Conservation (phyloP, 2,888 invertebrate species). For the Hyles lineata region DNA sequence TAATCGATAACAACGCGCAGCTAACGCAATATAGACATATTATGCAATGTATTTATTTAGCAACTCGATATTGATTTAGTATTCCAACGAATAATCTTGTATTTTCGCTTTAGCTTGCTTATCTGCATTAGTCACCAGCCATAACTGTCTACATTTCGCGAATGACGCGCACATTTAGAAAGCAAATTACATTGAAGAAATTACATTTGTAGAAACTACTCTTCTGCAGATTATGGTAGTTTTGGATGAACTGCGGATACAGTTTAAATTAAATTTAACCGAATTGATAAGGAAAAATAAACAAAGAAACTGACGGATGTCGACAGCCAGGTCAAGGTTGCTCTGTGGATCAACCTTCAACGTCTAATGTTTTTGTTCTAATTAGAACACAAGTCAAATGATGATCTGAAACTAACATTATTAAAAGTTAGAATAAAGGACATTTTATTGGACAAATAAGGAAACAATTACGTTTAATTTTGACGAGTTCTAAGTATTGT, state of each 20-base stretch:
- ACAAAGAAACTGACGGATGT: neutral
- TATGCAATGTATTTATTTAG: neutral
- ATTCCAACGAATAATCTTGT: neutral
- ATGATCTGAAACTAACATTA: neutral
- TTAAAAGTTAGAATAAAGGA: neutral
- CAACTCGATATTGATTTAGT: neutral
- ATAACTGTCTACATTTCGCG: neutral
- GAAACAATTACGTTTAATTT: neutral
- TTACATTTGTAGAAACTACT: neutral
- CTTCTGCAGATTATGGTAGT: neutral
- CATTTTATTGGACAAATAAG: neutral
- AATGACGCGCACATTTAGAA: neutral
- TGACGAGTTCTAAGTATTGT: conserved; percentile 13
- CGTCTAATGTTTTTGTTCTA: neutral
- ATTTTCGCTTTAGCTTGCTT: neutral
- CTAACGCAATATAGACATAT: neutral
- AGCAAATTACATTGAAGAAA: no score
- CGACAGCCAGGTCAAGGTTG: conserved; percentile 3
- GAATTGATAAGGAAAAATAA: neutral
- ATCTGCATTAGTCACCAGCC: neutral
- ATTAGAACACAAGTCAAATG: neutral
- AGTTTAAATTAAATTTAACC: neutral
- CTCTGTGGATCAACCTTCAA: neutral
- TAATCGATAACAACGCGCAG: neutral
- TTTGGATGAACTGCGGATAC: neutral